These are phyloP conservation scores for Anas platyrhynchos DNA, from an alignment of 2,113 vertebrate genomes.

Conservation along the genomic window DNA sequence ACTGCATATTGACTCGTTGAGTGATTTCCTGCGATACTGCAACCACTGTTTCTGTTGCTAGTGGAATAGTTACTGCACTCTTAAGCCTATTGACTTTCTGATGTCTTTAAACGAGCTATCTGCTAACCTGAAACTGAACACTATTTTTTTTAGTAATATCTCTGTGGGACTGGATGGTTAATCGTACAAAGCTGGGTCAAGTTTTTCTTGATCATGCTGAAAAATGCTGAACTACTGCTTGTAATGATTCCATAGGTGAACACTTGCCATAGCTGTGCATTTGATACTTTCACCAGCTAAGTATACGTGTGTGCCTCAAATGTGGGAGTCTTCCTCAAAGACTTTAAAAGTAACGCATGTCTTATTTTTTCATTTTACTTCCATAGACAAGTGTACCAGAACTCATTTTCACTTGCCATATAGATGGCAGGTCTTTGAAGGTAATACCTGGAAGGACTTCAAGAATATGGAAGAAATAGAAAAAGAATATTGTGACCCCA, in stretches of 20 bases:
- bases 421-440: constrained; percentile 86
- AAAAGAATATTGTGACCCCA: constrained; percentile 85
- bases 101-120: not conserved
- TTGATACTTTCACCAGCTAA: not conserved
- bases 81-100: not conserved
- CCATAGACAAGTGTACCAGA: constrained; percentile 84
- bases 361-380: not conserved
- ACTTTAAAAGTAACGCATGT: constrained; percentile 1
- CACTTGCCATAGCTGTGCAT: not conserved
- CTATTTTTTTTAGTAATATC: not conserved
- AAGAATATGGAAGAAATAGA: constrained; percentile 87
- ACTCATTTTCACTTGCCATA: constrained; percentile 90
- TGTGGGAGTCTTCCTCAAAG: not conserved
- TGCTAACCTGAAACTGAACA: not conserved
- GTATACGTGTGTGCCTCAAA: not conserved
- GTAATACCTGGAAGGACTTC: constrained; percentile 84
- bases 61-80: not conserved
- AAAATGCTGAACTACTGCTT: not conserved
- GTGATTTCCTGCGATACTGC: not conserved
- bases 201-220: not conserved
- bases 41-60: not conserved
- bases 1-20: not conserved
- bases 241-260: not conserved
- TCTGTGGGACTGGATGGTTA: not conserved
- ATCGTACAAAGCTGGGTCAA: not conserved